Evolutionary conservation across 2,797 vertebrate species (phyloP).

Genomic region (Cirrhinus mrigala): DNA sequence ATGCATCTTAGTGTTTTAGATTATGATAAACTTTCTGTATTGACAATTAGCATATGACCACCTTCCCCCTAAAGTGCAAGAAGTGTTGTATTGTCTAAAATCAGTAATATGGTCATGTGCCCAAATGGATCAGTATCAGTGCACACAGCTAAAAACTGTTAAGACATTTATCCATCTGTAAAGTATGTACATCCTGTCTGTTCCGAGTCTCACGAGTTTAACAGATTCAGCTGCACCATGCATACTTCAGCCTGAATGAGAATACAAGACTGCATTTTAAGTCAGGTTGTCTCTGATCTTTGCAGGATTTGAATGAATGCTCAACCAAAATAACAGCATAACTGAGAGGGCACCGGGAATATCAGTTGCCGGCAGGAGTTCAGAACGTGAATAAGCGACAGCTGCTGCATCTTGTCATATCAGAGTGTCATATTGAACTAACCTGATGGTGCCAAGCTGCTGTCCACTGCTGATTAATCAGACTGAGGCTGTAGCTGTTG

Average conservation of each 20-base stretch:
- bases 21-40: too few relatives aligned
- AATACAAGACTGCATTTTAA: background rate
- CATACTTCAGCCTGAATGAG: background rate
- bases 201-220: conserved; percentile 48
- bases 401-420: conserved; percentile 20
- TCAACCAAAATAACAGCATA: conserved; percentile 1
- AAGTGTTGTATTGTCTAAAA: background rate
- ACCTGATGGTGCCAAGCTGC: background rate
- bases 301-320: conserved; percentile 5
- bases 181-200: conserved; percentile 67
- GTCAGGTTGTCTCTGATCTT: background rate
- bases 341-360: conserved; percentile 18
- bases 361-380: background rate
- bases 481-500: background rate
- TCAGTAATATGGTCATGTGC: background rate
- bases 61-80: background rate
- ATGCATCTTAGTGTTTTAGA: background rate
- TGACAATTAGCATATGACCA: background rate
- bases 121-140: background rate
- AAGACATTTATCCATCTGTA: conserved; percentile 9
- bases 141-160: conserved; percentile 46
- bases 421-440: conserved; percentile 5
- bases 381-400: conserved; percentile 9
- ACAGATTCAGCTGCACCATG: background rate
- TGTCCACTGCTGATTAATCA: conserved; percentile 19